Evolutionary conservation across 2,888 invertebrate genomes (phyloP).

Genomic region (Plagodis pulveraria): DNA sequence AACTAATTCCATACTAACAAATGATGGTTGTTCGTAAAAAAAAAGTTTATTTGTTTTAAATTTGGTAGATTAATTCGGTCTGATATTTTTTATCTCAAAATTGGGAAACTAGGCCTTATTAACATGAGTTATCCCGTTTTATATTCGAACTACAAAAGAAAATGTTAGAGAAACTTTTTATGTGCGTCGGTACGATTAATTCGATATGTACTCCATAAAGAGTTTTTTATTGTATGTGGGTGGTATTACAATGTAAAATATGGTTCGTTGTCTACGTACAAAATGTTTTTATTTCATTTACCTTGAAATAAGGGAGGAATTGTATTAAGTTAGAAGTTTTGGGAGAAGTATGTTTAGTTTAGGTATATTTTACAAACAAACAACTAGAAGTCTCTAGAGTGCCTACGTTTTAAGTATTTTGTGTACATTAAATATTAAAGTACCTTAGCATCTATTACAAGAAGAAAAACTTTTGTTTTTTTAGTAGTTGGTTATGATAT

Average conservation of each 20-base stretch:
- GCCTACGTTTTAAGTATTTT: neutral
- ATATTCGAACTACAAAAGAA: neutral
- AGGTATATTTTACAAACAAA: conserved; percentile 4
- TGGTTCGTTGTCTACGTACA: neutral
- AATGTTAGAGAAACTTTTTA: too few relatives aligned
- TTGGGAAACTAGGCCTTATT: too few relatives aligned
- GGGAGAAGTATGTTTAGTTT: conserved; percentile 3
- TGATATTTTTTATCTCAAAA: too few relatives aligned
- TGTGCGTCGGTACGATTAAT: too few relatives aligned
- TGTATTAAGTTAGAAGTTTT: conserved; percentile 7
- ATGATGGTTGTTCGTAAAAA: too few relatives aligned
- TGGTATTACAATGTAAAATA: conserved; percentile 11
- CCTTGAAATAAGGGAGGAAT: neutral
- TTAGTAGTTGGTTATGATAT: too few relatives aligned
- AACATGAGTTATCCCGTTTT: neutral
- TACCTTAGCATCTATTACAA: neutral
- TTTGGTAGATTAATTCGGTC: too few relatives aligned
- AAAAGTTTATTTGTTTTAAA: too few relatives aligned
- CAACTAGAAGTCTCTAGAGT: neutral
- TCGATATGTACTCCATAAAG: conserved; percentile 1
- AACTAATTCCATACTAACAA: too few relatives aligned
- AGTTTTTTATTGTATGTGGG: conserved; percentile 7
- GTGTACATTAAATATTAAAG: neutral
- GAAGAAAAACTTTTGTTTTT: too few relatives aligned
- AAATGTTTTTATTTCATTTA: conserved; percentile 18